These are phyloP conservation scores for Mergus octosetaceus DNA, from an alignment of 2,797 vertebrate species.

Conservation along the genomic window DNA sequence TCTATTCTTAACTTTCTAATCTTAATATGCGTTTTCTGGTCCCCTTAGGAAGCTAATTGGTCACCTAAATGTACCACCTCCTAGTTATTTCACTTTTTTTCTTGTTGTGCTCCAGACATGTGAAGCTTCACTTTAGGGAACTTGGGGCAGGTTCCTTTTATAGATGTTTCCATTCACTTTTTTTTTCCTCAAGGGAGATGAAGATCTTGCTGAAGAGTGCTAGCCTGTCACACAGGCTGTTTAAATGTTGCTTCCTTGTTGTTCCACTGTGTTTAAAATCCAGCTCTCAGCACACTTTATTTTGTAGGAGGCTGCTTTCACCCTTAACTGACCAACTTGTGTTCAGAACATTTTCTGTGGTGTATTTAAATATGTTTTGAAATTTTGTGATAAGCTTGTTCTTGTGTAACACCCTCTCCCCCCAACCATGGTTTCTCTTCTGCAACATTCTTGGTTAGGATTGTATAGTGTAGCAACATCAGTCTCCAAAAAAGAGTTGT, in stretches of 20 bases:
- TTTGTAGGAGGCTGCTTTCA: not conserved
- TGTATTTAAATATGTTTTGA: not conserved
- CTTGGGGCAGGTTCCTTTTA: not conserved
- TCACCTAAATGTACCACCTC: not conserved
- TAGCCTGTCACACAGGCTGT: not conserved
- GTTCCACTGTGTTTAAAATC: not conserved
- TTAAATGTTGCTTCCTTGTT: not conserved
- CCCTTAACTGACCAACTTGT: not conserved
- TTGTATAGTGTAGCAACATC: not conserved
- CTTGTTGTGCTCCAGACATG: not conserved
- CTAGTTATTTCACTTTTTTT: not conserved
- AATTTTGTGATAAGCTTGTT: not conserved
- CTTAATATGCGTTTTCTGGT: not conserved
- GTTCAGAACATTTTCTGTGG: not conserved
- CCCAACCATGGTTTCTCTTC: slow-evolving; percentile 36
- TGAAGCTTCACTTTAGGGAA: not conserved
- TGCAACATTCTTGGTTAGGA: not conserved
- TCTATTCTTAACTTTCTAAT: not conserved
- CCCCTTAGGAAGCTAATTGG: not conserved
- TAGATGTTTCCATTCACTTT: not conserved
- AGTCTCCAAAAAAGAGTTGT: not conserved
- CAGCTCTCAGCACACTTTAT: not conserved
- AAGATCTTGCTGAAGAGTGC: not conserved
- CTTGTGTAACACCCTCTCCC: not conserved
- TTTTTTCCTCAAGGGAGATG: not conserved